Conservation (phyloP, 2,888 invertebrate genomes). For the Kuschelorhynchus macadamiae region DNA sequence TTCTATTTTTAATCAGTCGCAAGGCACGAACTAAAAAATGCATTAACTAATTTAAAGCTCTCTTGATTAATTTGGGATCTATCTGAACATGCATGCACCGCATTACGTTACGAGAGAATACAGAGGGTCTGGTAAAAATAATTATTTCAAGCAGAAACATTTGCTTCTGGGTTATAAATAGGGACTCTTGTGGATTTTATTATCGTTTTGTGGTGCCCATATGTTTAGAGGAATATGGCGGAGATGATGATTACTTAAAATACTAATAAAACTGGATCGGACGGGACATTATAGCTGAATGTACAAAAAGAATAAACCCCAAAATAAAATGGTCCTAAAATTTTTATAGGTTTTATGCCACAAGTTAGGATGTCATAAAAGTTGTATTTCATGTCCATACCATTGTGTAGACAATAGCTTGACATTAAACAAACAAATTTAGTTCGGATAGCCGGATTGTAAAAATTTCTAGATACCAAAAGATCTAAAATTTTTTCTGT, state of each 20-base stretch:
- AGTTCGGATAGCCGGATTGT: too few species aligned
- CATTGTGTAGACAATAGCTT: too few species aligned
- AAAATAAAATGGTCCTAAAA: too few species aligned
- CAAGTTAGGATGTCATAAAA: too few species aligned
- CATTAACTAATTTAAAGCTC: conserved; percentile 37
- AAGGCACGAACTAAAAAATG: conserved; percentile 19
- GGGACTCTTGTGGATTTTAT: conserved; percentile 30
- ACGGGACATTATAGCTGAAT: too few species aligned
- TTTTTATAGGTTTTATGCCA: too few species aligned
- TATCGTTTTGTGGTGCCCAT: conserved; percentile 34
- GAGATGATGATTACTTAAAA: not conserved
- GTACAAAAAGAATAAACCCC: too few species aligned
- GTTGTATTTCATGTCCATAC: too few species aligned
- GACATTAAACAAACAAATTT: too few species aligned
- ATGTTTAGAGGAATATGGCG: conserved; percentile 21
- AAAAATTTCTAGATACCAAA: too few species aligned
- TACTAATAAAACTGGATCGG: conserved; percentile 5
- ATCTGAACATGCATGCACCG: conserved; percentile 22
- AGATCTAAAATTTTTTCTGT: too few species aligned
- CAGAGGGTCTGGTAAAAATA: conserved; percentile 24
- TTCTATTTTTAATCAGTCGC: conserved; percentile 8
- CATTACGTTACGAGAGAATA: conserved; percentile 12
- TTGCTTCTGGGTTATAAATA: conserved; percentile 23
- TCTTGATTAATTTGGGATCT: conserved; percentile 33
- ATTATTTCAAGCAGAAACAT: conserved; percentile 27